Base-by-base conservation (phyloP, 2,888 invertebrate genomes). In the Teinopalpus imperialis region DNA sequence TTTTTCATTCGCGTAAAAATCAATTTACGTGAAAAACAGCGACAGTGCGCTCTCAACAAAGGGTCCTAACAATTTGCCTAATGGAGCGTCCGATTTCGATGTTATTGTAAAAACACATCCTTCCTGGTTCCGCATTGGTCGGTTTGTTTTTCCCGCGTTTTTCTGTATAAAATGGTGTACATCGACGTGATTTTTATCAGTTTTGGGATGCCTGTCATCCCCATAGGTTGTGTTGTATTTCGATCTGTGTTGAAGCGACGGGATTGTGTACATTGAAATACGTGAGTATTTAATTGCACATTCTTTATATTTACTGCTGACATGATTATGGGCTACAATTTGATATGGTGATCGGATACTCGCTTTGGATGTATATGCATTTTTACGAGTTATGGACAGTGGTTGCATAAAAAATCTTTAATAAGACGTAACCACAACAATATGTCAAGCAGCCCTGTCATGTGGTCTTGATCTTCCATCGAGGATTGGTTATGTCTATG, bases 111-210 rank as follows among this genome's bases (percentile, higher is more conserved):
- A 82, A 82, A 81, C 73, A 62, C 72, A 77, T 78, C 81, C 73
- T 82, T 82, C 85, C 85, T 79, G 55, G 65, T 86, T 86, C 86
- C 86, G 79, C 58, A 70, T 80, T 71, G 74, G 71, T 61, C 54
- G 43, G 14, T 72, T 73, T 74, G 37, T 39, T 45, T 78, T 79
- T 76, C 65, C 72, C 72, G 70, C 61, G 48, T 54, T 66, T 68
- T 70, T 62, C 47, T 51, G 51, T 66, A 81, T 81, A 80, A 68
- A 80, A 67, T 53, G 61, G 52, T 41, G 50, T 44, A 13, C 9
- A n/a, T 51, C 49, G 50, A 53, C 37, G 54, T 54, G 41, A 53
- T 56, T 42, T 52, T 48, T 12, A 16, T 73, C 75, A 85, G 81
- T 85, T 52, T 64, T 56, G 57, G 68, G 69, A 66, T 74, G 73